phyloP scores from a whole-genome alignment of 2,888 invertebrate genomes.

The Andrena dorsata region DNA sequence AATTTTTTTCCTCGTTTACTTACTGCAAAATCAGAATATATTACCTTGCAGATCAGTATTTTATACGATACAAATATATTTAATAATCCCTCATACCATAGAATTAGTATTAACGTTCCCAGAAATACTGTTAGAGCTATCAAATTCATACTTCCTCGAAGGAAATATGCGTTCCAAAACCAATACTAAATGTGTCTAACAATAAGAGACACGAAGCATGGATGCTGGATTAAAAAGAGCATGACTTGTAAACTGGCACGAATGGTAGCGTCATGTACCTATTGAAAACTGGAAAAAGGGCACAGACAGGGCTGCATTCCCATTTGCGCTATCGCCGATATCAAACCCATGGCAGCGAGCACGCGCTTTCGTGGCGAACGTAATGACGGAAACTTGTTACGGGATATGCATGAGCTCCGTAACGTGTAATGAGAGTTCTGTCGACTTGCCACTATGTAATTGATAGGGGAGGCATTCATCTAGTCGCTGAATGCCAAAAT shows the following conservation, averaged over 20 bases:
- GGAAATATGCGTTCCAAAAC: background rate
- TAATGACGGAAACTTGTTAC: constrained; percentile 73
- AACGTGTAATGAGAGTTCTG: constrained; percentile 43
- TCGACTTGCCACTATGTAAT: constrained; percentile 31
- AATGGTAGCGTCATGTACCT: background rate
- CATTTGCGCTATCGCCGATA: constrained; percentile 20
- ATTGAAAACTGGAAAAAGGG: constrained; percentile 23
- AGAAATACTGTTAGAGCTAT: too few species aligned
- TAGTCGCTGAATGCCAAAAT: constrained; percentile 10
- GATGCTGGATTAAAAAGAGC: background rate
- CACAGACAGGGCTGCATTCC: constrained; percentile 29
- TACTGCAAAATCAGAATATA: too few species aligned
- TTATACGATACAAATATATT: too few species aligned
- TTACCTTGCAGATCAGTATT: too few species aligned
- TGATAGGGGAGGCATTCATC: constrained; percentile 28
- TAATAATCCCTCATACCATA: too few species aligned
- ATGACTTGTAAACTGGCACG: background rate
- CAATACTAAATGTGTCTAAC: background rate
- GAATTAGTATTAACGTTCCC: too few species aligned
- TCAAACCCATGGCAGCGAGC: constrained; percentile 23
- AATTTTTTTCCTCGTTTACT: too few species aligned
- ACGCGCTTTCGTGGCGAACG: constrained; percentile 47
- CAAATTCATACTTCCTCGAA: too few species aligned
- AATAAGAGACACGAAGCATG: background rate
- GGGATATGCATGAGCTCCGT: constrained; percentile 26